Evolutionary conservation across 2,113 vertebrate species (phyloP).

Genomic region (Saccopteryx bilineata): DNA sequence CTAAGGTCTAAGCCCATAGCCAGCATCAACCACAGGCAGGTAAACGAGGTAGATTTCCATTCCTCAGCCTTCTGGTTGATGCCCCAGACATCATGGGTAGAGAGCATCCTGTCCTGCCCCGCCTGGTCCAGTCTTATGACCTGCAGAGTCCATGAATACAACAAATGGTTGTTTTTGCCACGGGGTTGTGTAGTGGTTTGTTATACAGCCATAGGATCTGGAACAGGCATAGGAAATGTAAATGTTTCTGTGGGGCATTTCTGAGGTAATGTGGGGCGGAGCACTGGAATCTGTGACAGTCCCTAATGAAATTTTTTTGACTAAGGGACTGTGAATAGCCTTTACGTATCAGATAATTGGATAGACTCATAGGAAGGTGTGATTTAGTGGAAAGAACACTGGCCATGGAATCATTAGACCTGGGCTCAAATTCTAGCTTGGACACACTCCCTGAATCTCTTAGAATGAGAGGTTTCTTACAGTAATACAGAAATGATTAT

Average conservation of each 20-base stretch:
- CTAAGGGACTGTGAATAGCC: background rate
- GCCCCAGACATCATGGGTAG: background rate
- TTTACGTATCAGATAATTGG: background rate
- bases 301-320: background rate
- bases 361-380: background rate
- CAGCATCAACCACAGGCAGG: background rate
- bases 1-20: background rate
- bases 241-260: background rate
- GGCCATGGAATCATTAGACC: background rate
- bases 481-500: background rate
- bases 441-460: background rate
- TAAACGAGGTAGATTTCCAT: background rate
- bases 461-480: background rate
- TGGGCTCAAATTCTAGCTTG: conserved; percentile 47
- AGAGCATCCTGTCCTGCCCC: background rate
- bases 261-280: background rate
- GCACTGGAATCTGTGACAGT: background rate
- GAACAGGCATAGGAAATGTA: background rate
- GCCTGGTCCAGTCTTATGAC: background rate
- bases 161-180: background rate
- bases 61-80: background rate
- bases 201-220: background rate
- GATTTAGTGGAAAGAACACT: conserved; percentile 30
- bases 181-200: background rate
- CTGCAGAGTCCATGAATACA: background rate